These are phyloP conservation scores for Netelia fuscicornis DNA, from an alignment of 2,888 invertebrate genomes.

Conservation along the genomic window DNA sequence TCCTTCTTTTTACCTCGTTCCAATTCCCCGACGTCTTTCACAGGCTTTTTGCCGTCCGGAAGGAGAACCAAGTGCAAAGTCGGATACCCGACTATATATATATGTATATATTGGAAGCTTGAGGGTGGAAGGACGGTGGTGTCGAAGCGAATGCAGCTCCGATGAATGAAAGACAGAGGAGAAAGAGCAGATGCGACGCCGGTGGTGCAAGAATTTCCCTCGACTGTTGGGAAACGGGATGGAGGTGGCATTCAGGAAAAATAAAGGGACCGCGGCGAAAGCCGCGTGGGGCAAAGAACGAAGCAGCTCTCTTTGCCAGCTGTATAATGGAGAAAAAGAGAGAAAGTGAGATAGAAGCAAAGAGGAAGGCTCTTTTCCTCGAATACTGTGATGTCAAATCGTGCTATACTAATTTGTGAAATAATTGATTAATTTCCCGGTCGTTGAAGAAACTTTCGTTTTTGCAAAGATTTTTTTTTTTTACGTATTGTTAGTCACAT, in stretches of 20 bases:
- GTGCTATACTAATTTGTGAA: not conserved
- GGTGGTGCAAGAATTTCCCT: conserved; percentile 41
- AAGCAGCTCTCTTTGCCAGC: conserved; percentile 49
- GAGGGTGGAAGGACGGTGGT: conserved; percentile 47
- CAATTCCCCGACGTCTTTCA: conserved; percentile 53
- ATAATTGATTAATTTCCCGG: not conserved
- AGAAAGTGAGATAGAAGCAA: conserved; percentile 9
- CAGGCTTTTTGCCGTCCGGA: conserved; percentile 42
- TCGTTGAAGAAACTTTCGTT: too few species aligned
- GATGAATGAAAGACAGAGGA: conserved; percentile 65
- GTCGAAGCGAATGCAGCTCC: conserved; percentile 57
- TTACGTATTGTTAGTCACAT: too few species aligned
- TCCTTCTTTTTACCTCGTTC: conserved; percentile 34
- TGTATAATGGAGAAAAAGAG: conserved; percentile 40
- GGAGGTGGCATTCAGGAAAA: conserved; percentile 49
- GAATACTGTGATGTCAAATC: not conserved
- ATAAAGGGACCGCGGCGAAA: conserved; percentile 57
- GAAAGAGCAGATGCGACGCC: conserved; percentile 44
- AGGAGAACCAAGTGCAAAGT: conserved; percentile 57
- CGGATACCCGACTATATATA: conserved; percentile 42
- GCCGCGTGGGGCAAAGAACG: conserved; percentile 58
- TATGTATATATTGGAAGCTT: not conserved
- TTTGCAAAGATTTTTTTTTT: too few species aligned
- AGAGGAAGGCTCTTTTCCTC: conserved; percentile 50
- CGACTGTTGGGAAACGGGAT: conserved; percentile 45